Percentiles rank a stretch among this genome's conserved stretches.
phyloP scores from a whole-genome alignment of 1,140 invertebrate genomes.

The Drosophila persimilis region DNA sequence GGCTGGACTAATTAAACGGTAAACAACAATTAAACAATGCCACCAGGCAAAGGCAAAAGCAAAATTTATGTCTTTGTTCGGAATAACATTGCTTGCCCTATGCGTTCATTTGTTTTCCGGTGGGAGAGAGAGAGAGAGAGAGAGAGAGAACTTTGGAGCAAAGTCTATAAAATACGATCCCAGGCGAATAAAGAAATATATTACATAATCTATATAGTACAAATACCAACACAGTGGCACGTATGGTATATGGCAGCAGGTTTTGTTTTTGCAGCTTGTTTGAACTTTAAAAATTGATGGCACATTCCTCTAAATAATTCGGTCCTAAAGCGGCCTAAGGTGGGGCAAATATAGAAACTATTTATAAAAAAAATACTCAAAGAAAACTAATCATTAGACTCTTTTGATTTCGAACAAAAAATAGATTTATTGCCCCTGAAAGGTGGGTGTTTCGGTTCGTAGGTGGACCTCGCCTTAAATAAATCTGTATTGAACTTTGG shows the following conservation, averaged over 20 bases:
- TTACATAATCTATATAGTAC: constrained; percentile 27
- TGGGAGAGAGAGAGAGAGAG: no score
- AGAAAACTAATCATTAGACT: no score
- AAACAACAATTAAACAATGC: constrained; percentile 40
- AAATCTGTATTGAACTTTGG: constrained; percentile 25
- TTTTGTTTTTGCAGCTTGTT: constrained; percentile 25
- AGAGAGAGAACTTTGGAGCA: constrained; percentile 17
- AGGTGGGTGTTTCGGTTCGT: no score
- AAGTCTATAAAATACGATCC: constrained; percentile 11
- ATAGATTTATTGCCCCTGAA: no score
- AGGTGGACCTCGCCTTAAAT: constrained; percentile 14
- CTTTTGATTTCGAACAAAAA: no score
- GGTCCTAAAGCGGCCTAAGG: no score
- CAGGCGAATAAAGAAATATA: constrained; percentile 20
- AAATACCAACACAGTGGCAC: background rate
- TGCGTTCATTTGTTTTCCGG: background rate
- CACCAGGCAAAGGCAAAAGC: constrained; percentile 7
- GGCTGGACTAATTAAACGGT: constrained; percentile 34
- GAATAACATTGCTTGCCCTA: constrained; percentile 16
- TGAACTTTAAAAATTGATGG: constrained; percentile 56
- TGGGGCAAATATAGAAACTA: no score
- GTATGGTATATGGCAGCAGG: background rate
- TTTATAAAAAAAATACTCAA: no score
- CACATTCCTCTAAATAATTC: constrained; percentile 14
- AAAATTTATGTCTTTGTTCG: constrained; percentile 31